Evolutionary conservation across 2,113 vertebrate genomes (phyloP), one percentile per base, ranked within the genome.

Genomic region (Ancistrus triradiatus): DNA sequence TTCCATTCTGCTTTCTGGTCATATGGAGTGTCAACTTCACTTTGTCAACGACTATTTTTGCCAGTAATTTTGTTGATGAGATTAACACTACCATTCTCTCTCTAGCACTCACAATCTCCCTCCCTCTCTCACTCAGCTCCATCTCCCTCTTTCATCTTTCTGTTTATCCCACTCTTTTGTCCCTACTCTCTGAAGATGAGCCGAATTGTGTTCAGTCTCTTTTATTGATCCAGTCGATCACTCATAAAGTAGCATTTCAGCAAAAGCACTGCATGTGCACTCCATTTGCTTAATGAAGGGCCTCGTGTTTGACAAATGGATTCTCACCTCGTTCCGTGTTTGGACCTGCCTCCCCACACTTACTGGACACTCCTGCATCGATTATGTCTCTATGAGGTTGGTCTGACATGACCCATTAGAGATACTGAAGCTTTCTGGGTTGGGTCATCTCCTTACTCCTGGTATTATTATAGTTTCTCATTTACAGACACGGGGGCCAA

Each of bases 241-340:
- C 66, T 78, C 73, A 73, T 59, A 73, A 69, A 74, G 57, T 42
- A 50, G 56, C 44, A 17, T 55, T 69, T 70, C 69, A 55, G 66
- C 72, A 22, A n/a, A n/a, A 35, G 33, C 59, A 68, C 22, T 46
- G 64, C 81, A 55, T 35, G 24, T 59, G 74, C 42, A 33, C 59
- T 80, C 83, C 80, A 84, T 83, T 84, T 82, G 75, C 83, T 77
- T 86, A 83, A 82, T 84, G 81, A 84, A 85, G 77, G 73, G 71
- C 80, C 74, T 80, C 76, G 53, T 74, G 48, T 52, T 63, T 73
- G 77, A 76, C 31, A 58, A 61, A 80, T 58, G 50, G 62, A 76
- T 55, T 63, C 46, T 69, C 68, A 73, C 67, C 59, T 63, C 66
- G 71, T 70, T 53, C 70, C 76, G 75, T 61, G 68, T 76, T 56